phyloP scores from a whole-genome alignment of 2,888 invertebrate species.

The Tenthredo livida region DNA sequence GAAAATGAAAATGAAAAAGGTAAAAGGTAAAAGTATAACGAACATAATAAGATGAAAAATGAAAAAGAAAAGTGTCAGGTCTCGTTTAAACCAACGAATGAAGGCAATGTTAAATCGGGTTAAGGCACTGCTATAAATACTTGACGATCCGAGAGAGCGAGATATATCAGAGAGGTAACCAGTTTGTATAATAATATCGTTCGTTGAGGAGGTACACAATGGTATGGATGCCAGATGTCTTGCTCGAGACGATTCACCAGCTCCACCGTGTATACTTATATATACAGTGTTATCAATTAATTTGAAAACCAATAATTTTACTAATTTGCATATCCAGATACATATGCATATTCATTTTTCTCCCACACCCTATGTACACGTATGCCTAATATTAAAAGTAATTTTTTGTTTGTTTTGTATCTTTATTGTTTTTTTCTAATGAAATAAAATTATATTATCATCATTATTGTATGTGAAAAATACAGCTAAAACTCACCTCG shows the following conservation, averaged over 20 bases:
- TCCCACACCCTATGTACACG: background rate
- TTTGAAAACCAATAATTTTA: background rate
- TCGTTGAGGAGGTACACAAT: conserved; percentile 70
- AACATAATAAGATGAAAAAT: conserved; percentile 53
- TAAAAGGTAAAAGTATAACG: background rate
- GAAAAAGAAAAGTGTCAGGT: conserved; percentile 49
- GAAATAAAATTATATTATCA: background rate
- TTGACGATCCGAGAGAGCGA: conserved; percentile 62
- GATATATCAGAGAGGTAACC: conserved; percentile 60
- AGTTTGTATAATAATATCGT: conserved; percentile 73
- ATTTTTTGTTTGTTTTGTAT: background rate
- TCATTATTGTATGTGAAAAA: background rate
- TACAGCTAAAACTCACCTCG: conserved; percentile 70
- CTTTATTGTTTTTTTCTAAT: background rate
- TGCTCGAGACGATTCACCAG: conserved; percentile 66
- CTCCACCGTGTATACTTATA: background rate
- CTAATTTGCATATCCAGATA: background rate
- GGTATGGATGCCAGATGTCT: conserved; percentile 73
- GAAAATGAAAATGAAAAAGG: conserved; percentile 21
- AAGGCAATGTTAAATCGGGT: conserved; percentile 75
- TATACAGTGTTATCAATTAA: background rate
- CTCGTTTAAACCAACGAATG: conserved; percentile 66
- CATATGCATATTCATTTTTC: background rate
- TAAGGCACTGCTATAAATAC: conserved; percentile 77
- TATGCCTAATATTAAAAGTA: background rate